Evolutionary conservation across 2,113 vertebrate genomes (phyloP).

Genomic region (Rhinoderma darwinii): DNA sequence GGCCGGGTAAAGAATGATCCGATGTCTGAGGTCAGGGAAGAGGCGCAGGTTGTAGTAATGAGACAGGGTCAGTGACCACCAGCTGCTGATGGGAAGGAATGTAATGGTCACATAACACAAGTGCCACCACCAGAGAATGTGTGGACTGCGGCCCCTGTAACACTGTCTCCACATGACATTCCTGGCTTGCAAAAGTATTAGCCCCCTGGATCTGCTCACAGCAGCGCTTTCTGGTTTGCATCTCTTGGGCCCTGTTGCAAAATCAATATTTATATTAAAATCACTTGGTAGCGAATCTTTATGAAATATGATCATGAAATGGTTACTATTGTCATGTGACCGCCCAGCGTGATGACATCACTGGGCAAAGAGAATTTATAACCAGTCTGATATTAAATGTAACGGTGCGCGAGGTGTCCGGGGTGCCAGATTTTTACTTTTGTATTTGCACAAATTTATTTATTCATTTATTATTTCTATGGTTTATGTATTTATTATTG

Average conservation of each 20-base stretch:
- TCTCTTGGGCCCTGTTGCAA: not conserved
- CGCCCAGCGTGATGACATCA: no score
- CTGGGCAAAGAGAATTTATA: no score
- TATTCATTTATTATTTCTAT: no score
- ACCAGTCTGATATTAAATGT: no score
- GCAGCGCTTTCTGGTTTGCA: no score
- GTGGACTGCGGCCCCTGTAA: not conserved
- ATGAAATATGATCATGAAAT: no score
- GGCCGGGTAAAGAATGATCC: slow-evolving; percentile 51
- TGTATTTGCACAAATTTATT: no score
- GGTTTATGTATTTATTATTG: not conserved
- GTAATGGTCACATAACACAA: not conserved
- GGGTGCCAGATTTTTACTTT: no score
- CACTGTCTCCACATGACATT: not conserved
- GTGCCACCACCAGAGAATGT: slow-evolving; percentile 1
- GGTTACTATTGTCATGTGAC: no score
- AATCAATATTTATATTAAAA: not conserved
- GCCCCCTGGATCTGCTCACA: not conserved
- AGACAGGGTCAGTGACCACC: slow-evolving; percentile 5
- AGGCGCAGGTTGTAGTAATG: not conserved
- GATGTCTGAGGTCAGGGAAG: slow-evolving; percentile 64
- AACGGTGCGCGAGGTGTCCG: no score
- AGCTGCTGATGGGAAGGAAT: slow-evolving; percentile 51
- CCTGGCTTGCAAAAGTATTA: not conserved
- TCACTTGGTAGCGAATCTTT: no score